Evolutionary conservation across 2,113 vertebrate genomes (phyloP).

Genomic region (Ameiurus melas): DNA sequence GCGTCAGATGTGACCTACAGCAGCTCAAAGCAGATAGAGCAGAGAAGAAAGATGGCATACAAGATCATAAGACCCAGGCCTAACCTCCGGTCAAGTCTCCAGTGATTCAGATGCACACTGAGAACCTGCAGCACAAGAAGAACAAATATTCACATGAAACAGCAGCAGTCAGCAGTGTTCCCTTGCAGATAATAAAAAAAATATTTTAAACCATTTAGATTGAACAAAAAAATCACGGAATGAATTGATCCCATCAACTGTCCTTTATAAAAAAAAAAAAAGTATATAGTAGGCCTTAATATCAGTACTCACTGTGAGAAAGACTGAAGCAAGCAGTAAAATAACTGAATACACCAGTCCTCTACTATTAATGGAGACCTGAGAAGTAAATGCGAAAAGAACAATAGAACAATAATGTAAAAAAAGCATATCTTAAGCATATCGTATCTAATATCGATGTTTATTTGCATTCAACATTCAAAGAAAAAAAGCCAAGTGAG

Average conservation of each 20-base stretch:
- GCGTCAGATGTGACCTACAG: conserved; percentile 58
- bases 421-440: not conserved
- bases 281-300: not conserved
- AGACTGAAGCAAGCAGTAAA: conserved; percentile 76
- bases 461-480: not conserved
- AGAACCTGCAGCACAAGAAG: conserved; percentile 66
- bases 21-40: conserved; percentile 72
- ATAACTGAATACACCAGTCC: conserved; percentile 78
- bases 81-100: conserved; percentile 75
- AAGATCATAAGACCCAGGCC: conserved; percentile 72
- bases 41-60: conserved; percentile 76
- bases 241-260: not conserved
- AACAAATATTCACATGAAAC: not conserved
- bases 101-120: conserved; percentile 76
- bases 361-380: conserved; percentile 80
- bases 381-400: conserved; percentile 20
- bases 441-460: not conserved
- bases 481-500: not conserved
- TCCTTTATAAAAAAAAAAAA: not conserved
- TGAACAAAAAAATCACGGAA: not conserved
- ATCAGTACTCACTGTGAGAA: conserved; percentile 71
- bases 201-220: not conserved
- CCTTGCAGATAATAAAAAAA: not conserved
- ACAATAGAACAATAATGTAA: too few relatives aligned
- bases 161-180: not conserved